Base-by-base conservation (phyloP, 2,888 invertebrate genomes). In the Dynastes tityus region DNA sequence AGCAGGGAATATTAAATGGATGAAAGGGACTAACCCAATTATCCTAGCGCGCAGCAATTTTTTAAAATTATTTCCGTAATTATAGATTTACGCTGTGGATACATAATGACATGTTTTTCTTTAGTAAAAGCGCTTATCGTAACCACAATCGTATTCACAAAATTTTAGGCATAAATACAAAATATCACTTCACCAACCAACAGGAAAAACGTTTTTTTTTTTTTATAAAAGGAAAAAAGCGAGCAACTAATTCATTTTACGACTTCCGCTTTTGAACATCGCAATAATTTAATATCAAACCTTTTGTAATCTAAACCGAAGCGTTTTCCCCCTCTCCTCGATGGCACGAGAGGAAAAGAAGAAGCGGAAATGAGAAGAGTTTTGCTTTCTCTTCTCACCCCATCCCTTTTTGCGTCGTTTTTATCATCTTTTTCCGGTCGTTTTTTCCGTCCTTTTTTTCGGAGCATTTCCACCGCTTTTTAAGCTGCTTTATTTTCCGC, bases 271-370 rank as follows among this genome's bases (percentile, higher is more conserved):
- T 77, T 77, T 77, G 51, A 77, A 37, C 49, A 51, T 73, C 71
- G 53, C 63, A 27, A 77, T 77, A 77, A 77, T 77, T 77, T 71
- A 77, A 71, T 77, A 64, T 64, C 63, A 73, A 61, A 77, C 40
- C 71, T 77, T 77, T 71, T 77, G 71, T 77, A 77, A 77, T 77
- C 71, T 71, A 77, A 77, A 55, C 61, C n/a, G 55, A n/a, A 61
- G 11, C 73, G 9, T 73, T 68, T 68, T 68, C 49, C 49, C 49
- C 1, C 16, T 4, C 53, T n/a, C 53, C 16, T 2, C 13, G 13
- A 9, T 6, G 51, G 9, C 1, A n/a, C 53, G 16, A 16, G 45
- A 45, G 45, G 45, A 1, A 11, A 45, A 11, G 45, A 37, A 8
- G 45, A 45, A 11, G 2, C 45, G 45, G 45, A 45, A 45, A 45